These are phyloP conservation scores for Branchipolynoe longqiensis DNA, from an alignment of 2,888 invertebrate species.

Conservation along the genomic window DNA sequence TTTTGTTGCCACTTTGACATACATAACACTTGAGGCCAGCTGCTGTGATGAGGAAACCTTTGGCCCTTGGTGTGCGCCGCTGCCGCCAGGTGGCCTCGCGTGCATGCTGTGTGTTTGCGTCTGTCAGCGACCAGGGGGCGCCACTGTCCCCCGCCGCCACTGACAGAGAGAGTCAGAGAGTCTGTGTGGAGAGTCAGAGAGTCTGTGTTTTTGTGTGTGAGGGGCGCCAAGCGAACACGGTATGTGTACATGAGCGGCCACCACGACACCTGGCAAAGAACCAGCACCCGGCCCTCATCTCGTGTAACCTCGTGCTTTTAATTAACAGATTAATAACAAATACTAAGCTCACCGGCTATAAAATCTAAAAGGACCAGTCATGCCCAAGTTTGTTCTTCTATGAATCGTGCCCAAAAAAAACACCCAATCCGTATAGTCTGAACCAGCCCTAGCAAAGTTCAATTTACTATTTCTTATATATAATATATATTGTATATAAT, in stretches of 20 bases:
- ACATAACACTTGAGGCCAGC: slow-evolving; percentile 57
- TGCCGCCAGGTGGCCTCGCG: slow-evolving; percentile 28
- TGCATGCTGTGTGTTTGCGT: slow-evolving; percentile 38
- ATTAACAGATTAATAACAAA: slow-evolving; percentile 31
- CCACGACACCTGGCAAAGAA: slow-evolving; percentile 32
- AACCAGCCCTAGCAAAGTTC: slow-evolving; percentile 17
- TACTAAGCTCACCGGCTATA: slow-evolving; percentile 12
- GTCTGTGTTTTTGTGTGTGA: neutral
- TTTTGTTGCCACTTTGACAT: slow-evolving; percentile 55
- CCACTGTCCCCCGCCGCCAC: neutral
- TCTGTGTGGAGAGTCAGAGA: neutral
- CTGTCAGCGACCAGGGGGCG: slow-evolving; percentile 7
- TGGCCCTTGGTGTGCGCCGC: slow-evolving; percentile 48
- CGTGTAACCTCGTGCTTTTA: slow-evolving; percentile 42
- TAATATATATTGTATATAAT: no score
- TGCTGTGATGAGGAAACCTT: slow-evolving; percentile 58
- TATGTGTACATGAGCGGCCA: slow-evolving; percentile 49
- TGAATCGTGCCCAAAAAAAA: no score
- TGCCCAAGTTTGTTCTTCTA: no score
- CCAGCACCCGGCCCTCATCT: slow-evolving; percentile 51
- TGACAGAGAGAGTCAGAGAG: neutral
- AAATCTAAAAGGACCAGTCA: neutral
- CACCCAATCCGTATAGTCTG: neutral
- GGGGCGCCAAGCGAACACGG: neutral
- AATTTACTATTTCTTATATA: slow-evolving; percentile 16